These are phyloP conservation scores for Caloenas nicobarica DNA, from an alignment of 2,113 vertebrate species.

Conservation along the genomic window DNA sequence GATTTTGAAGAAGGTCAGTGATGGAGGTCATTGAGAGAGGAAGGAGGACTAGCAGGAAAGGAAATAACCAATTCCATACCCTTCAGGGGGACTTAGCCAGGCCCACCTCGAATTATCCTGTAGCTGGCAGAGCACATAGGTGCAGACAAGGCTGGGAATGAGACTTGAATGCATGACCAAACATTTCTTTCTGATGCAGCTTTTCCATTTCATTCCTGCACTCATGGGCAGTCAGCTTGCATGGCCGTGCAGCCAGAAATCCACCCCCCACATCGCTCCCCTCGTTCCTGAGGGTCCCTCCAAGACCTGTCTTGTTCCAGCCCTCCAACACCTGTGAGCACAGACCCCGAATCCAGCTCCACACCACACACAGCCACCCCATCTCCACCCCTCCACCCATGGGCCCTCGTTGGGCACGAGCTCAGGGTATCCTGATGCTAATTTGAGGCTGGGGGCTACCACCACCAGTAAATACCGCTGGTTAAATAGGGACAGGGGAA, in stretches of 20 bases:
- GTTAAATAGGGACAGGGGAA: neutral
- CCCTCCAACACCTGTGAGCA: neutral
- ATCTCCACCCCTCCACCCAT: rapidly evolving
- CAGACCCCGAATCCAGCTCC: neutral
- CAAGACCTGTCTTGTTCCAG: rapidly evolving
- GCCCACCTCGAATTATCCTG: neutral
- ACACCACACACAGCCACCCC: rapidly evolving
- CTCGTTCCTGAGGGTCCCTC: neutral
- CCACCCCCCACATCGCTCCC: neutral
- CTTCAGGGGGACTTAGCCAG: neutral
- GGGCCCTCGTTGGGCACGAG: neutral
- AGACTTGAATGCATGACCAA: neutral
- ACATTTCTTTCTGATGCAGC: neutral
- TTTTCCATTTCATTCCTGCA: neutral
- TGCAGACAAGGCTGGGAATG: neutral
- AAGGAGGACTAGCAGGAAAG: neutral
- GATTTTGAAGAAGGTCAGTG: neutral
- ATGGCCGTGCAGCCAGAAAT: neutral
- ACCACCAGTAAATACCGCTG: neutral
- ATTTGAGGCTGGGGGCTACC: neutral
- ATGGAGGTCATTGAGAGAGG: neutral
- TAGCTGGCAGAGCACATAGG: neutral
- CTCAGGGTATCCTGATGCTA: neutral
- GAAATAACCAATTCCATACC: neutral
- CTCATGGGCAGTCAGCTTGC: rapidly evolving